Conservation (phyloP, 2,113 vertebrate species). For the Solea senegalensis region DNA sequence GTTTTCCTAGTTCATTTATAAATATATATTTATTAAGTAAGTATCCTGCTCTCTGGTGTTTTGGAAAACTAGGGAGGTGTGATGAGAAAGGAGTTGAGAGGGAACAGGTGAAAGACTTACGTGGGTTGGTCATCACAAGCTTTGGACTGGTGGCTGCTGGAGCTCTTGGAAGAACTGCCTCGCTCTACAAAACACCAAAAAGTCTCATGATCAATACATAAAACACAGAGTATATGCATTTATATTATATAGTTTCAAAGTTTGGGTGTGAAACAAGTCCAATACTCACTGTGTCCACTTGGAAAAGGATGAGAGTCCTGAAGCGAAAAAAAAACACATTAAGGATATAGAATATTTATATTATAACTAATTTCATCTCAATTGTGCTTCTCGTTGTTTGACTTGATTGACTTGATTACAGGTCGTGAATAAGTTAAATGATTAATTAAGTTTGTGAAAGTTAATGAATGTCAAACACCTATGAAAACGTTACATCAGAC, state of each 20-base stretch:
- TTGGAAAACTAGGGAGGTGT: not conserved
- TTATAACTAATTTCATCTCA: constrained; percentile 2
- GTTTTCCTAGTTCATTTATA: not conserved
- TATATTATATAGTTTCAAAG: not conserved
- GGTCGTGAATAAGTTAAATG: not conserved
- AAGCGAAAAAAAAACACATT: not conserved
- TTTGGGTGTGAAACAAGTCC: not conserved
- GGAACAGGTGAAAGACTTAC: constrained; percentile 56
- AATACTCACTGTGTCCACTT: constrained; percentile 91
- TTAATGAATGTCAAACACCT: not conserved
- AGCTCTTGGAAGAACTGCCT: constrained; percentile 89
- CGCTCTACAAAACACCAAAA: constrained; percentile 82
- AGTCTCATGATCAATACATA: not conserved
- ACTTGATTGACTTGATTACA: not conserved
- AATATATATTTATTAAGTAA: not conserved
- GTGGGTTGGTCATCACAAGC: constrained; percentile 82
- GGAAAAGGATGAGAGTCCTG: constrained; percentile 91
- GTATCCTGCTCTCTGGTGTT: not conserved
- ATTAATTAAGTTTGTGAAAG: not conserved
- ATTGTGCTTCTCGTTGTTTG: not conserved
- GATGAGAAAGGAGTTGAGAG: not conserved
- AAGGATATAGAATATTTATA: not conserved
- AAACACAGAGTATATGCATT: not conserved
- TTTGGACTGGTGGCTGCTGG: constrained; percentile 92
- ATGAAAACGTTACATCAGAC: not conserved